Percentiles rank a stretch among this genome's conserved stretches.
Conservation (phyloP, 2,113 vertebrate genomes). For the Lophotis ruficrista region DNA sequence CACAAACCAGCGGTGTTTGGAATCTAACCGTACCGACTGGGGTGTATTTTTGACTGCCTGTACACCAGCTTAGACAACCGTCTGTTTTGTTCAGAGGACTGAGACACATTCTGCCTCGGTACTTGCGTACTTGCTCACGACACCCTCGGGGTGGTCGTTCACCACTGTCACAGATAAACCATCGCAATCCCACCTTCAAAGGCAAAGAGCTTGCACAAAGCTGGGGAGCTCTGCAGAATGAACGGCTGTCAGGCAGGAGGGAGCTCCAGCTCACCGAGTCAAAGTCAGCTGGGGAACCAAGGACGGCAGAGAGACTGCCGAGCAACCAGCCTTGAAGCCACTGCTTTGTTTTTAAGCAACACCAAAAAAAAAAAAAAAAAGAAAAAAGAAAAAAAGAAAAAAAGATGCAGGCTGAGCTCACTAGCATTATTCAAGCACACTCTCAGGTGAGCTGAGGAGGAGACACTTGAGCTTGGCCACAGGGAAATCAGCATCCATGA, state of each 20-base stretch:
- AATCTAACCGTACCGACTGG: not conserved
- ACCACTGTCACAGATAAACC: not conserved
- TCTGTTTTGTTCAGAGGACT: not conserved
- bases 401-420: not conserved
- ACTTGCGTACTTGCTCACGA: not conserved
- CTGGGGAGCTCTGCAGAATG: not conserved
- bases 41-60: not conserved
- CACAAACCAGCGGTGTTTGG: not conserved
- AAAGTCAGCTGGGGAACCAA: not conserved
- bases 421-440: not conserved
- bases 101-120: not conserved
- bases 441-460: not conserved
- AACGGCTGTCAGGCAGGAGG: not conserved
- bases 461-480: not conserved
- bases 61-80: not conserved
- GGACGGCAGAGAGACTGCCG: not conserved
- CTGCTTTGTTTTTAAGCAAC: not conserved
- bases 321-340: not conserved
- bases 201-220: not conserved
- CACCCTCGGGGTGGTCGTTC: not conserved
- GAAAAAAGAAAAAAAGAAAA: not conserved
- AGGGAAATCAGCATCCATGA: not conserved
- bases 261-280: not conserved
- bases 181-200: not conserved
- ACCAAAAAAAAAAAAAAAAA: not conserved